Conservation (phyloP, 2,888 invertebrate species). For the Pandemis corylana region DNA sequence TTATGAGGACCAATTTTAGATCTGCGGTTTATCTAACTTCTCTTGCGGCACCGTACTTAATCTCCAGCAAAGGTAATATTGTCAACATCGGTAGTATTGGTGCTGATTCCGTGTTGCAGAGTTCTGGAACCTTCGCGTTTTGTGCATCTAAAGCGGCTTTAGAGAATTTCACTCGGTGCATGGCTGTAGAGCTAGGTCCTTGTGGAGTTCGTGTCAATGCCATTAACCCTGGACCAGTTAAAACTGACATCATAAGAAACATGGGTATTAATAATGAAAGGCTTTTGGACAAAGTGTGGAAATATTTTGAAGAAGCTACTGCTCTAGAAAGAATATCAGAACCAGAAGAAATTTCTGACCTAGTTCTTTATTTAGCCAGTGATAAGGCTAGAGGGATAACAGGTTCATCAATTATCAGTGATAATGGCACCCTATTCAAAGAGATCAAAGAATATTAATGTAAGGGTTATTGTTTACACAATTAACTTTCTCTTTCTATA, state of each 20-base stretch:
- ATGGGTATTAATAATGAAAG: constrained; percentile 88
- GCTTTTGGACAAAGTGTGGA: constrained; percentile 81
- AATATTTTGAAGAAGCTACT: constrained; percentile 90
- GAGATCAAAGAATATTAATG: constrained; percentile 3
- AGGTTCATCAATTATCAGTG: constrained; percentile 78
- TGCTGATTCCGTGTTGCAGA: constrained; percentile 24
- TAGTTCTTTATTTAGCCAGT: constrained; percentile 93
- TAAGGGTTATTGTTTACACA: background rate
- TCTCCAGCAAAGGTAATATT: constrained; percentile 49
- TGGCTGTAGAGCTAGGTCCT: constrained; percentile 89
- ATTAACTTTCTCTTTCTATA: too few relatives aligned
- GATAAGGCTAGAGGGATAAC: constrained; percentile 93
- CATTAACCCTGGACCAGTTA: constrained; percentile 93
- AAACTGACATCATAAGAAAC: constrained; percentile 76
- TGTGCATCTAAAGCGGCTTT: constrained; percentile 80
- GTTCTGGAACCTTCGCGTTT: constrained; percentile 46
- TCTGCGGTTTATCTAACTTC: constrained; percentile 52
- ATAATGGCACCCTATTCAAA: constrained; percentile 43
- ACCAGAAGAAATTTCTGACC: constrained; percentile 90
- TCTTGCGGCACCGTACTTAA: constrained; percentile 47
- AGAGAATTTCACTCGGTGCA: constrained; percentile 93
- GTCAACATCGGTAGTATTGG: constrained; percentile 52
- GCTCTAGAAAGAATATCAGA: constrained; percentile 91
- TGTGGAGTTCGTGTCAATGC: constrained; percentile 91
- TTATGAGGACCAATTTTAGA: constrained; percentile 54